Base-by-base conservation (phyloP, 1,140 invertebrate species). In the Orchestia grillus region DNA sequence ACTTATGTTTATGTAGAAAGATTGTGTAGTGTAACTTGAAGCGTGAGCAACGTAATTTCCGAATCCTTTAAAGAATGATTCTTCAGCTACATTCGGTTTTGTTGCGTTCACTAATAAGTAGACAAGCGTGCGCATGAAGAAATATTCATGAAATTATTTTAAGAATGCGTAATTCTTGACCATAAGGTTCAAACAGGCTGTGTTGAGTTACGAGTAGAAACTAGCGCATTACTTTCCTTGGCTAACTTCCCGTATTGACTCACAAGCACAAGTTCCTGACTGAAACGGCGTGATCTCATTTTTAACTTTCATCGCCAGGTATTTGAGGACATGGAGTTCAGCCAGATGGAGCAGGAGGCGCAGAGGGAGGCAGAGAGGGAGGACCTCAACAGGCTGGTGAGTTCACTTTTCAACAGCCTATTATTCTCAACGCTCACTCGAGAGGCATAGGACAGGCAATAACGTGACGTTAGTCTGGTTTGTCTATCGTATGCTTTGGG, bases 281-380 rank as follows among this genome's bases (percentile, higher is more conserved):
- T 53, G 19, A 8, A 53, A 53, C 19, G 47, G 47, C 19, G 47
- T 53, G 47, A 53, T 53, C 47, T 53, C 47, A 36, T 8, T 77
- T 77, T 77, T 36, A 36, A 77, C 36, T 77, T 36, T 77, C 62
- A 77, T 77, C 15, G 36, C 36, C 88, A 99, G 97, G 98, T 98
- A 57, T 99, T 98, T 97, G 99, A 99, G 97, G 99, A 99, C 97
- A 97, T 99, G 41, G 99, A 99, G 97, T 99, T 99, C 97, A 98
- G 99, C 97, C 98, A 99, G 97, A 98, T 99, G 96, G 99, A 99
- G 97, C 98, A 99, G 97, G 98, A 99, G 97, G 98, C 98, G 0
- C 98, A 98, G 97, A 98, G 98, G 98, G 97, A 98, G 98, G 97
- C 98, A 91, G 97, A 97, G 96, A 98, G 98, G 95, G 99, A 99